These are phyloP conservation scores for Halocynthia aurantium DNA, from an alignment of 23 tunicate genomes.

Conservation along the genomic window DNA sequence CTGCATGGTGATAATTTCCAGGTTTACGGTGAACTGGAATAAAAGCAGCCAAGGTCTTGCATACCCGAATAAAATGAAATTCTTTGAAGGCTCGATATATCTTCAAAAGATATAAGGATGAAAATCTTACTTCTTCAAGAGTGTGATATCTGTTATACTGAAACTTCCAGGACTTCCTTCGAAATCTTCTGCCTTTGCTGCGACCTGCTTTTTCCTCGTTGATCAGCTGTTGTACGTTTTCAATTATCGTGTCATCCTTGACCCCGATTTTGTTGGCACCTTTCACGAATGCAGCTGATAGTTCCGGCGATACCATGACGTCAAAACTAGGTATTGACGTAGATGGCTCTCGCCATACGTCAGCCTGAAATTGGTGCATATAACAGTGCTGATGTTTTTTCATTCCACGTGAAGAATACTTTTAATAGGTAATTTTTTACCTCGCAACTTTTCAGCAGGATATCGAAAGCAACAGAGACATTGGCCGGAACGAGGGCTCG, in stretches of 20 bases:
- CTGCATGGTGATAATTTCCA: no score
- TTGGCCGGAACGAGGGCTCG: no score
- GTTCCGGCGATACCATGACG: constrained; percentile 31
- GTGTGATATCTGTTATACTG: constrained; percentile 39
- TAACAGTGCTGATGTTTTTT: no score
- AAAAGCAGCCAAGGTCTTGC: no score
- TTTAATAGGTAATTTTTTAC: no score
- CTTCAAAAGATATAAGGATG: neutral
- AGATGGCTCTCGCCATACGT: constrained; percentile 61
- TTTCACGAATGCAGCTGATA: neutral
- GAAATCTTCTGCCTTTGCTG: neutral
- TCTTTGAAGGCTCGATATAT: neutral
- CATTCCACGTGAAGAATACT: no score
- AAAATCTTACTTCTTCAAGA: constrained; percentile 21
- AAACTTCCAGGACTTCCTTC: constrained; percentile 19
- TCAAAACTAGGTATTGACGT: constrained; percentile 5
- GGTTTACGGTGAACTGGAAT: no score
- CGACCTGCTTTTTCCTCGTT: neutral
- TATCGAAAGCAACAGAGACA: no score
- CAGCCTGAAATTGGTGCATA: constrained; percentile 18
- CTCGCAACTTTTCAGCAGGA: no score
- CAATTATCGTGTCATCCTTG: constrained; percentile 14
- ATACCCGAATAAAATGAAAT: no score
- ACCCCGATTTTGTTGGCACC: neutral
- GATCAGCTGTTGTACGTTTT: constrained; percentile 46